phyloP scores from a whole-genome alignment of 2,113 vertebrate species.

The Aldabrachelys gigantea region DNA sequence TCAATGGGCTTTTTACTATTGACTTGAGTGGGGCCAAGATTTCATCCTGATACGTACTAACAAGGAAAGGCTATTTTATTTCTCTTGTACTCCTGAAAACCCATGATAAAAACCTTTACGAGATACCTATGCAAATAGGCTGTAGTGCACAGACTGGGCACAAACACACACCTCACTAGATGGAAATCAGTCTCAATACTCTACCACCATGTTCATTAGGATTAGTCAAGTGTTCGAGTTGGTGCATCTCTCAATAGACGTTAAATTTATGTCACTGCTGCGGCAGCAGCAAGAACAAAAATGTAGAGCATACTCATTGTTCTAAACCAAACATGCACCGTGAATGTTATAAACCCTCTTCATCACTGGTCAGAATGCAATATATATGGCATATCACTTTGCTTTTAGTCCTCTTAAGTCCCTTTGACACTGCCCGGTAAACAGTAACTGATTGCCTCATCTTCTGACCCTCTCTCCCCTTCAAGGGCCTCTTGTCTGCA shows the following conservation, averaged over 20 bases:
- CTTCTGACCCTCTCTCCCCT: neutral
- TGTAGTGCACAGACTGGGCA: neutral
- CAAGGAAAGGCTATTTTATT: neutral
- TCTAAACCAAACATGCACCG: neutral
- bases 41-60: neutral
- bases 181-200: neutral
- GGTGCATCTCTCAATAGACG: neutral
- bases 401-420: neutral
- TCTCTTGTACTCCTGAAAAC: neutral
- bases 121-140: neutral
- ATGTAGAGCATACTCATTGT: neutral
- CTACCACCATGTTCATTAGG: neutral
- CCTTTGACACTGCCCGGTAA: neutral
- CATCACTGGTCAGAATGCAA: neutral
- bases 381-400: neutral
- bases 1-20: neutral
- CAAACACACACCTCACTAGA: too few relatives aligned
- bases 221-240: neutral
- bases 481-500: neutral
- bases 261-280: neutral
- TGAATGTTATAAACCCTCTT: neutral
- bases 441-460: neutral
- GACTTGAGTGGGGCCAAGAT: neutral
- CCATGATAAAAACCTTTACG: fast-evolving
- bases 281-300: neutral